A percentile compares a stretch with the other conserved stretches of the same genome.
Conservation (phyloP, 2,888 invertebrate genomes). For the Mesorhabditis spiculigera region DNA sequence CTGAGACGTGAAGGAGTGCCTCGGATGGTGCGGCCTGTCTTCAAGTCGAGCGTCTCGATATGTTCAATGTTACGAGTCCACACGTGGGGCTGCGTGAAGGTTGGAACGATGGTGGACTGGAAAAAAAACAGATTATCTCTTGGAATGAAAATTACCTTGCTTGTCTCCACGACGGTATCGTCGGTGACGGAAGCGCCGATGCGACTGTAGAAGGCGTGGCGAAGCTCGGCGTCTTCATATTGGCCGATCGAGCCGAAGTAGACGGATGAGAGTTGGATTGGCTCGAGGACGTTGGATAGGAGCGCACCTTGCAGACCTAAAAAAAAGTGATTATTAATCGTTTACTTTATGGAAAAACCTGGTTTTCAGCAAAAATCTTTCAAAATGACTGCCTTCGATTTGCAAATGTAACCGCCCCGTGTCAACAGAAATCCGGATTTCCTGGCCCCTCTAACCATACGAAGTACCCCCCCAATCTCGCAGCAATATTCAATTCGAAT, state of each 20-base stretch:
- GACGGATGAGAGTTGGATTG: constrained; percentile 17
- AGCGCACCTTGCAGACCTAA: constrained; percentile 34
- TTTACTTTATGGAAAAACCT: too few relatives aligned
- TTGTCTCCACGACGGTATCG: not conserved
- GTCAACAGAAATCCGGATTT: too few relatives aligned
- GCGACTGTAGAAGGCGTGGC: not conserved
- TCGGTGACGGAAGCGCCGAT: not conserved
- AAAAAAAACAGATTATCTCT: not conserved
- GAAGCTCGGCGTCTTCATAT: not conserved
- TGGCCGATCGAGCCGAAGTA: constrained; percentile 20
- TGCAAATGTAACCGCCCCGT: too few relatives aligned
- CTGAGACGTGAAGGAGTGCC: not conserved
- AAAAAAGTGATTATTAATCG: not conserved
- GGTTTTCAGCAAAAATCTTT: too few relatives aligned
- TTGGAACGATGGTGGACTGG: not conserved
- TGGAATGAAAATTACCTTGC: not conserved
- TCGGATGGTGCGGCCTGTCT: not conserved
- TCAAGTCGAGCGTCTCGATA: not conserved
- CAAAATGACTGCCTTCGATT: too few relatives aligned
- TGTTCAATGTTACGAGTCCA: not conserved
- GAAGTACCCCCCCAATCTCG: too few relatives aligned
- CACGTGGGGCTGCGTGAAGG: not conserved
- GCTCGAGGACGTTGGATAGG: constrained; percentile 25
- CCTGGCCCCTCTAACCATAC: too few relatives aligned
- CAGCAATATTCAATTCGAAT: too few relatives aligned